These are phyloP conservation scores for Entomyzon cyanotis DNA, from an alignment of 2,113 vertebrate species.

Conservation along the genomic window DNA sequence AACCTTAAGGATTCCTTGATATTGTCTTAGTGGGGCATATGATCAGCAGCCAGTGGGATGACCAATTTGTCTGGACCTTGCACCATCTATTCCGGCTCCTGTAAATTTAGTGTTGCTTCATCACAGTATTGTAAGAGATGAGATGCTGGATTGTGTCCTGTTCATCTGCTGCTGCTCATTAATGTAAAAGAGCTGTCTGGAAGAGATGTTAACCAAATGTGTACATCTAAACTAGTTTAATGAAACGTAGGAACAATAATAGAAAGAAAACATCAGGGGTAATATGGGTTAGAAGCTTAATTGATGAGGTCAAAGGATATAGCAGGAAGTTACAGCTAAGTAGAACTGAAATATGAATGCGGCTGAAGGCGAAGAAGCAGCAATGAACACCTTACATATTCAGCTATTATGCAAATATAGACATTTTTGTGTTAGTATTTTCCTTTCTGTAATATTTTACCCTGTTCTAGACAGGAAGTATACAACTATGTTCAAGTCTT, in stretches of 20 bases:
- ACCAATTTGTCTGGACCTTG: background rate
- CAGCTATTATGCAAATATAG: background rate
- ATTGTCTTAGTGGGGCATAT: background rate
- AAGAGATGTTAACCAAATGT: background rate
- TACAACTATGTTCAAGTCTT: background rate
- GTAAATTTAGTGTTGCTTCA: background rate
- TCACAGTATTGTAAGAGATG: background rate
- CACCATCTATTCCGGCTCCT: background rate
- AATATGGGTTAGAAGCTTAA: background rate
- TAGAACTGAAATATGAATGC: background rate
- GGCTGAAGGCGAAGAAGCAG: background rate
- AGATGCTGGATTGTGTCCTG: background rate
- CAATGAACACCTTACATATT: background rate
- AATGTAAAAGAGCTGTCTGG: background rate
- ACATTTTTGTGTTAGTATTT: background rate
- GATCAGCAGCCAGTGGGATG: background rate
- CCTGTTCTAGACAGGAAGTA: background rate
- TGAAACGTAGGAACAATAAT: background rate
- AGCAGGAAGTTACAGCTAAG: background rate
- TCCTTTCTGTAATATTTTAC: background rate
- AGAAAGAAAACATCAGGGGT: background rate
- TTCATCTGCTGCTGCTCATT: background rate
- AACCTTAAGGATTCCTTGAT: background rate
- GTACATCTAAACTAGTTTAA: background rate
- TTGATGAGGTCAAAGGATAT: background rate